Percentiles rank a stretch among this genome's conserved stretches.
phyloP scores from a whole-genome alignment of 2,888 invertebrate genomes.

The Caenorhabditis macrosperma region DNA sequence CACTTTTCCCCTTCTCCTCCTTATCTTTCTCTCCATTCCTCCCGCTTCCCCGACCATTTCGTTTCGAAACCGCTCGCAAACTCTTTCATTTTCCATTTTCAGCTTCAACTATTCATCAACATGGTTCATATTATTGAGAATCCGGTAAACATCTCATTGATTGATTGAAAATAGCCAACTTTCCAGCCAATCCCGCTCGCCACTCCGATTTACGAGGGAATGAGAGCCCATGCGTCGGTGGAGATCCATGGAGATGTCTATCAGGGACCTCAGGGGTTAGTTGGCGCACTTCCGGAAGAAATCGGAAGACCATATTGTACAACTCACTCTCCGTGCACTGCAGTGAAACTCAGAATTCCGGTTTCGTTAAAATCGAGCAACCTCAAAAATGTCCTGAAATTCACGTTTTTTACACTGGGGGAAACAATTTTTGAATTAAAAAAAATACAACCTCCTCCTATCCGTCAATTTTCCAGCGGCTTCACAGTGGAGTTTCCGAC shows the following conservation, averaged over 20 bases:
- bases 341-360: too few species aligned
- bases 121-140: conserved; percentile 57
- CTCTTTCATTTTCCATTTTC: conserved; percentile 22
- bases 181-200: conserved; percentile 45
- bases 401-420: neutral
- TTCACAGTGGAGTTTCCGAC: conserved; percentile 48
- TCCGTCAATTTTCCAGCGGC: conserved; percentile 26
- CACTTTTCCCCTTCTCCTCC: conserved; percentile 25
- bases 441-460: too few species aligned
- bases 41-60: too few species aligned
- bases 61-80: conserved; percentile 39
- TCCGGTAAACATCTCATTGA: conserved; percentile 31
- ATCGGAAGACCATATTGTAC: neutral
- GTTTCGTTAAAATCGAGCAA: too few species aligned
- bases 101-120: neutral
- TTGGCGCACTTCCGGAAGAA: neutral
- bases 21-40: conserved; percentile 31
- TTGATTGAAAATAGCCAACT: neutral
- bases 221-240: conserved; percentile 31
- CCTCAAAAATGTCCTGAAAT: neutral
- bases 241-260: conserved; percentile 44
- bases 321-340: neutral
- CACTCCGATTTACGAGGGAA: conserved; percentile 45
- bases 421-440: too few species aligned
- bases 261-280: conserved; percentile 50